These are phyloP conservation scores for Mythimna loreyi DNA, from an alignment of 2,888 invertebrate species.

Conservation along the genomic window DNA sequence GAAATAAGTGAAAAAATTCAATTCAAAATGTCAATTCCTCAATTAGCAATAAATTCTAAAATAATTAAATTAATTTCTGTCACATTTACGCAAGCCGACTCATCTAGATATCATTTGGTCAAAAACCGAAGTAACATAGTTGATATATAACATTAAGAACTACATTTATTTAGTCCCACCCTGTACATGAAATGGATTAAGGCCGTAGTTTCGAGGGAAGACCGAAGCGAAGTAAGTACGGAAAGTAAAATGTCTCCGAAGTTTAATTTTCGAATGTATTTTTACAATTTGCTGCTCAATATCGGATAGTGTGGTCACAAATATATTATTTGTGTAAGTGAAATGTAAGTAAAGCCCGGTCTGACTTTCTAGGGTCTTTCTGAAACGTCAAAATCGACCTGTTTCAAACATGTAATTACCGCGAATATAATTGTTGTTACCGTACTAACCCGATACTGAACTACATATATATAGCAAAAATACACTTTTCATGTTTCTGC, in stretches of 20 bases:
- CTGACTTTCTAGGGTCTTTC: too few relatives aligned
- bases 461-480: background rate
- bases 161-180: slow-evolving; percentile 64
- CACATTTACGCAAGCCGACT: slow-evolving; percentile 9
- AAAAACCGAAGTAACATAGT: slow-evolving; percentile 51
- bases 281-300: background rate
- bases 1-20: slow-evolving; percentile 1
- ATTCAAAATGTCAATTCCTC: slow-evolving; percentile 30
- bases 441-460: too few relatives aligned
- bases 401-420: too few relatives aligned
- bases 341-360: too few relatives aligned
- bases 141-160: slow-evolving; percentile 55
- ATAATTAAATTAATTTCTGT: slow-evolving; percentile 9
- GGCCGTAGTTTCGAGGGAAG: slow-evolving; percentile 23
- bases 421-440: too few relatives aligned
- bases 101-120: slow-evolving; percentile 52
- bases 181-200: slow-evolving; percentile 65
- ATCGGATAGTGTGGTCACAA: too few relatives aligned
- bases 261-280: background rate
- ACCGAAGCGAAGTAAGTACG: background rate
- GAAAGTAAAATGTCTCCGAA: background rate
- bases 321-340: too few relatives aligned
- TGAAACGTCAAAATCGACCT: too few relatives aligned
- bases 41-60: slow-evolving; percentile 2
- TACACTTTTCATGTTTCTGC: background rate